Conservation (phyloP, 2,888 invertebrate species). For the Stenotaenia linearis region DNA sequence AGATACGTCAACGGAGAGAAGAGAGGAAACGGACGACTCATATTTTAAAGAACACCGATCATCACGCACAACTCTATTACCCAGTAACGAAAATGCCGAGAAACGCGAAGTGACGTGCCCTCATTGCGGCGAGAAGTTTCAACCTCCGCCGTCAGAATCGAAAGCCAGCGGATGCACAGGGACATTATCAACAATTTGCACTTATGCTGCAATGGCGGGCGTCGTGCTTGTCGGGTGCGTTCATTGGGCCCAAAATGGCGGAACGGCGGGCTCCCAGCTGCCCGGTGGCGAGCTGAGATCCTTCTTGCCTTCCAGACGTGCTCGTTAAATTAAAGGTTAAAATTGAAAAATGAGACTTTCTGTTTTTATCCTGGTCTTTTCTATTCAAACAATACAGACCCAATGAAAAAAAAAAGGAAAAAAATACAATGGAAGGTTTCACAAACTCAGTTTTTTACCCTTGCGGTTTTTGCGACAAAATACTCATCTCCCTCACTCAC, state of each 20-base stretch:
- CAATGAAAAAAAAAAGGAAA: neutral
- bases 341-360: neutral
- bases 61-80: neutral
- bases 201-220: slow-evolving; percentile 30
- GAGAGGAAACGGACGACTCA: too few relatives aligned
- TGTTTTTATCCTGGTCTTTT: neutral
- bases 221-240: slow-evolving; percentile 31
- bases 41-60: neutral
- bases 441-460: too few relatives aligned
- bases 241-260: slow-evolving; percentile 21
- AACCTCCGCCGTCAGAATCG: neutral
- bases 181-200: slow-evolving; percentile 11
- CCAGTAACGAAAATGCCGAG: neutral
- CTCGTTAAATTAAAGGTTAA: slow-evolving; percentile 14
- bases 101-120: slow-evolving; percentile 21
- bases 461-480: too few relatives aligned
- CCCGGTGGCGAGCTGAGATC: neutral
- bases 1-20: neutral
- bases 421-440: too few relatives aligned
- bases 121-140: slow-evolving; percentile 26
- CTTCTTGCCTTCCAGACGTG: slow-evolving; percentile 24
- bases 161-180: neutral
- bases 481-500: too few relatives aligned
- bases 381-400: neutral
- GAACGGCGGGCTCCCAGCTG: slow-evolving; percentile 22